These are phyloP conservation scores for Leptinotarsa lineolata DNA, from an alignment of 1,140 invertebrate genomes.

Conservation along the genomic window DNA sequence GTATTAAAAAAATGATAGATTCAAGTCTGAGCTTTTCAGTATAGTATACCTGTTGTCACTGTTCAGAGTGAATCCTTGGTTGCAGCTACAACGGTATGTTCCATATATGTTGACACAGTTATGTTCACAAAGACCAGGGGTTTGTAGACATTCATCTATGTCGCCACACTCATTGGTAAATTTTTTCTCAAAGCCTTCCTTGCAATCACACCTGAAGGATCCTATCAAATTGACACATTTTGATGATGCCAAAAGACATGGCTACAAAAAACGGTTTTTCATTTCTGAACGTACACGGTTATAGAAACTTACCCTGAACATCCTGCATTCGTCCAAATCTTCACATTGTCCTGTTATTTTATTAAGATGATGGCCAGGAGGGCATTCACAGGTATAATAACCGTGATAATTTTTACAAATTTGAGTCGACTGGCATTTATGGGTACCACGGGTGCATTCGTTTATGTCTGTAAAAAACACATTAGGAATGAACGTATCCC, in stretches of 20 bases:
- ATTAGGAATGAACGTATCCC: too few relatives aligned
- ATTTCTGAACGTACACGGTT: constrained; percentile 56
- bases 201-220: constrained; percentile 80
- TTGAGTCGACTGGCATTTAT: constrained; percentile 72
- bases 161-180: constrained; percentile 64
- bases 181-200: constrained; percentile 71
- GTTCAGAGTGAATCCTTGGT: constrained; percentile 72
- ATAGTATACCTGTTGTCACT: constrained; percentile 68
- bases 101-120: constrained; percentile 86
- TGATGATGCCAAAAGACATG: constrained; percentile 62
- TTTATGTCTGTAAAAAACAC: constrained; percentile 63
- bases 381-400: constrained; percentile 77
- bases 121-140: constrained; percentile 76
- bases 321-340: constrained; percentile 86
- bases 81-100: constrained; percentile 76
- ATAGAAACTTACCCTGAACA: constrained; percentile 51
- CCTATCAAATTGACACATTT: constrained; percentile 81
- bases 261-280: constrained; percentile 48
- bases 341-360: constrained; percentile 74
- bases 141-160: constrained; percentile 68
- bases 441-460: constrained; percentile 69
- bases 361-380: constrained; percentile 63
- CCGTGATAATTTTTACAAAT: constrained; percentile 75
- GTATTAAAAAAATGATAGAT: too few relatives aligned
- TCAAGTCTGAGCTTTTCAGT: not conserved